A percentile compares a stretch with the other conserved stretches of the same genome.
These are phyloP conservation scores for Cirrhinus mrigala DNA, from an alignment of 2,797 vertebrate genomes.

Conservation along the genomic window DNA sequence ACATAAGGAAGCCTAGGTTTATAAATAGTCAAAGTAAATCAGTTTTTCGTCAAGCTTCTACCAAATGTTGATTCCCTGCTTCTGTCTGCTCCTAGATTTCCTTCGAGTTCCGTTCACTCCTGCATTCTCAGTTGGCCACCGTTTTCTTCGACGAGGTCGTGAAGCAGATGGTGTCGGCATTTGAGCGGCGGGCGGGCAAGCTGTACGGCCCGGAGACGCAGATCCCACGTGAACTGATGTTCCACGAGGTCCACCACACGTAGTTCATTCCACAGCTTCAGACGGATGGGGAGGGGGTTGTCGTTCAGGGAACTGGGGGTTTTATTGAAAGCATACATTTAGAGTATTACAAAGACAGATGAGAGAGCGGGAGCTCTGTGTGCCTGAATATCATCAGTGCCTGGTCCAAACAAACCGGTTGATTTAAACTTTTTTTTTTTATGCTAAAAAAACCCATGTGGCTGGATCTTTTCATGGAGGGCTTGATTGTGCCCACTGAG, in stretches of 20 bases:
- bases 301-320: constrained; percentile 40
- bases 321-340: constrained; percentile 12
- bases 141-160: constrained; percentile 97
- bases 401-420: constrained; percentile 67
- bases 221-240: constrained; percentile 93
- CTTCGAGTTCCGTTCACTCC: constrained; percentile 94
- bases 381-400: constrained; percentile 66
- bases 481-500: background rate
- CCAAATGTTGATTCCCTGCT: constrained; percentile 2
- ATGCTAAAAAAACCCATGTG: constrained; percentile 43
- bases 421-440: constrained; percentile 52
- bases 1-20: background rate
- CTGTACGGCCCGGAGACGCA: constrained; percentile 88
- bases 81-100: constrained; percentile 82
- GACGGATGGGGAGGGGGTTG: constrained; percentile 29
- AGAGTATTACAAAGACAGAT: constrained; percentile 41
- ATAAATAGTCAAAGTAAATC: background rate
- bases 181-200: constrained; percentile 87
- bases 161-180: constrained; percentile 95
- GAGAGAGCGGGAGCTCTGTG: constrained; percentile 4
- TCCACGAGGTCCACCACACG: constrained; percentile 92
- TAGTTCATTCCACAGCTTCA: constrained; percentile 70
- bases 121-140: constrained; percentile 91
- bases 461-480: constrained; percentile 51
- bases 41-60: background rate